A percentile compares a stretch with the other conserved stretches of the same genome.
Evolutionary conservation across 2,888 invertebrate genomes (phyloP).

Genomic region (Chaetogeoica ovagalla): DNA sequence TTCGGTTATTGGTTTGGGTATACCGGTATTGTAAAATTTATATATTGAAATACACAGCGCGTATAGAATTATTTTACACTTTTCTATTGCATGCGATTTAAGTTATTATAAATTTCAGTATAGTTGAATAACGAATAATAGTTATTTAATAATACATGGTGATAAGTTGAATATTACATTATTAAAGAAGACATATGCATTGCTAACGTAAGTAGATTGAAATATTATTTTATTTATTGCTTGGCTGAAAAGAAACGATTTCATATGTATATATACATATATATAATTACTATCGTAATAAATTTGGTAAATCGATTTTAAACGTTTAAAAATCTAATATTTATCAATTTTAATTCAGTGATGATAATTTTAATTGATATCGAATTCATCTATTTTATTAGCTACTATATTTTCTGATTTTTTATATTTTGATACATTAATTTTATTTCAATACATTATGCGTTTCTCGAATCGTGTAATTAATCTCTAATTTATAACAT

Average conservation of each 20-base stretch:
- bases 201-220: conserved; percentile 12
- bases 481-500: no score
- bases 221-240: conserved; percentile 11
- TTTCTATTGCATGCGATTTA: conserved; percentile 8
- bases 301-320: background rate
- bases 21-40: background rate
- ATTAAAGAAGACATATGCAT: background rate
- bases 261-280: background rate
- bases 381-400: no score
- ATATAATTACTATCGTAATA: background rate
- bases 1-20: background rate
- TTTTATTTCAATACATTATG: no score
- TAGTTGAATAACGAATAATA: conserved; percentile 6
- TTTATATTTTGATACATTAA: no score
- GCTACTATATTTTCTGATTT: no score
- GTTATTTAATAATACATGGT: conserved; percentile 4
- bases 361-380: no score
- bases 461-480: no score
- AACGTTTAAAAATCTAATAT: no score
- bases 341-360: no score
- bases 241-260: conserved; percentile 3
- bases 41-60: background rate
- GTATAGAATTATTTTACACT: background rate
- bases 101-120: conserved; percentile 23
- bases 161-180: conserved; percentile 16